Percentiles rank a stretch among this genome's conserved stretches.
phyloP scores from a whole-genome alignment of 2,888 invertebrate genomes.

The Gerris lacustris region DNA sequence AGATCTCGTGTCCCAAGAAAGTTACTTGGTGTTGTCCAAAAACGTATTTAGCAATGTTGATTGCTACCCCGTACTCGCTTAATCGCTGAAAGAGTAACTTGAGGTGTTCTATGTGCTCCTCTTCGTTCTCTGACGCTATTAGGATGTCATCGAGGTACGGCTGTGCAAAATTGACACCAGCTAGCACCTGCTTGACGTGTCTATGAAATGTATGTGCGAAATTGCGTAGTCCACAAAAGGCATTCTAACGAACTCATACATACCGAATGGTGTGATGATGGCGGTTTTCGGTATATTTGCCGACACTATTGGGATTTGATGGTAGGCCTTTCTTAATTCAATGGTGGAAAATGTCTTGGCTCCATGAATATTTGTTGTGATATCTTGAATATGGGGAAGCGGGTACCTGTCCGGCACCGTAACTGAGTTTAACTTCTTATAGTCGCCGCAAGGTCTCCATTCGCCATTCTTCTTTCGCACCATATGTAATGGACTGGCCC shows the following conservation, averaged over 20 bases:
- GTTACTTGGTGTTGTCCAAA: conserved; percentile 16
- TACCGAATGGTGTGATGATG: conserved; percentile 16
- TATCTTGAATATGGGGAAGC: conserved; percentile 33
- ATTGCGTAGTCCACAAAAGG: conserved; percentile 26
- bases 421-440: conserved; percentile 33
- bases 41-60: conserved; percentile 29
- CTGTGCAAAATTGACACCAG: conserved; percentile 27
- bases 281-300: conserved; percentile 24
- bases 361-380: conserved; percentile 27
- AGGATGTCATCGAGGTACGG: conserved; percentile 34
- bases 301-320: conserved; percentile 35
- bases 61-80: conserved; percentile 24
- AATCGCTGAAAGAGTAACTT: conserved; percentile 23
- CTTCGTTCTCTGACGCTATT: conserved; percentile 25
- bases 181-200: conserved; percentile 28
- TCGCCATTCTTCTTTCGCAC: conserved; percentile 28
- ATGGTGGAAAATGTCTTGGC: conserved; percentile 32
- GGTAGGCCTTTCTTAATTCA: conserved; percentile 35
- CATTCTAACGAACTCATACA: not conserved
- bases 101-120: conserved; percentile 27
- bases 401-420: conserved; percentile 35
- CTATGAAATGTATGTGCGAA: conserved; percentile 31
- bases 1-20: not conserved
- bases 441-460: conserved; percentile 36
- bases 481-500: conserved; percentile 32